phyloP scores from a whole-genome alignment of 2,888 invertebrate genomes.

The Parnassius mnemosyne region DNA sequence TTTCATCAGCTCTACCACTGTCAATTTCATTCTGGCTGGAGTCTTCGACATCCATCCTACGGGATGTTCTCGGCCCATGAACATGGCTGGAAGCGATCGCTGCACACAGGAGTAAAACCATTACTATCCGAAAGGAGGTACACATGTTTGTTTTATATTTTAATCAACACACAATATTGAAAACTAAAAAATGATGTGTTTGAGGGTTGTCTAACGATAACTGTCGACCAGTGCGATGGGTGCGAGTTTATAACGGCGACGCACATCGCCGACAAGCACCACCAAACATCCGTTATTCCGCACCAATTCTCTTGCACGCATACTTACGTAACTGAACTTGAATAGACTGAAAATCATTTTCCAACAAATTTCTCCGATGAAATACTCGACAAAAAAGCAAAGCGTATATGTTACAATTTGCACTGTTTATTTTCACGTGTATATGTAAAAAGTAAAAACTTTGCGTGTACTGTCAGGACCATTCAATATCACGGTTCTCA shows the following conservation, averaged over 20 bases:
- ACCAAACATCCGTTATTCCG: constrained; percentile 81
- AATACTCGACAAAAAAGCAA: constrained; percentile 75
- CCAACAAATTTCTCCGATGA: constrained; percentile 80
- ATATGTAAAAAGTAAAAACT: constrained; percentile 55
- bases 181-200: constrained; percentile 62
- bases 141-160: constrained; percentile 61
- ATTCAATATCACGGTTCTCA: constrained; percentile 61
- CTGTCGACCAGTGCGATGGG: constrained; percentile 67
- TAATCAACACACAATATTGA: constrained; percentile 66
- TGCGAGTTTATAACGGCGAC: constrained; percentile 76
- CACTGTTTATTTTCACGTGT: constrained; percentile 43
- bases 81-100: constrained; percentile 64
- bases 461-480: constrained; percentile 56
- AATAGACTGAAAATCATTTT: constrained; percentile 79
- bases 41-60: constrained; percentile 68
- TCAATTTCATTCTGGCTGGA: constrained; percentile 72
- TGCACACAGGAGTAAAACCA: constrained; percentile 68
- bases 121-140: constrained; percentile 70
- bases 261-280: constrained; percentile 73
- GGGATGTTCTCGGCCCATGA: constrained; percentile 68
- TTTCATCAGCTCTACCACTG: constrained; percentile 74
- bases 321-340: constrained; percentile 81
- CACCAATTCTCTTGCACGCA: constrained; percentile 79
- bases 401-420: constrained; percentile 63
- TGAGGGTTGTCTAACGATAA: constrained; percentile 70